These are phyloP conservation scores for Eupithecia subfuscata DNA, from an alignment of 2,888 invertebrate species.

Conservation along the genomic window DNA sequence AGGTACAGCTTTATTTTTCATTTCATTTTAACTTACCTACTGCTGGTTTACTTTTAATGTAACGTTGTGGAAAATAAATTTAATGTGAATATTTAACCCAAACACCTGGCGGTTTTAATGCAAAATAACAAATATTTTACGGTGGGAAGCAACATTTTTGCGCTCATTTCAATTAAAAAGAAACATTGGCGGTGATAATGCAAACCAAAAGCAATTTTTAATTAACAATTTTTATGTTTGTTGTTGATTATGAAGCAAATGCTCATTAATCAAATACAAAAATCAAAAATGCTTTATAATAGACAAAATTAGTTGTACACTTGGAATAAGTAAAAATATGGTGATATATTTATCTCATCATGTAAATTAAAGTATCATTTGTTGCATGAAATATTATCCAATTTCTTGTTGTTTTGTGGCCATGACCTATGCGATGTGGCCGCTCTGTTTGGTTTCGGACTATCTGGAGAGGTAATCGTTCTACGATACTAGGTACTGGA, in stretches of 20 bases:
- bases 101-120: conserved; percentile 43
- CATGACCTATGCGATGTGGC: background rate
- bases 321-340: no score
- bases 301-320: background rate
- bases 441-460: background rate
- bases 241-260: background rate
- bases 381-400: background rate
- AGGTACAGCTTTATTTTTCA: no score
- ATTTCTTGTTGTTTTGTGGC: background rate
- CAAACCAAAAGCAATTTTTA: conserved; percentile 1
- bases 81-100: conserved; percentile 37
- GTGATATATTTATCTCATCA: no score
- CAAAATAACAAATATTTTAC: conserved; percentile 41
- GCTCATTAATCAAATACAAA: background rate
- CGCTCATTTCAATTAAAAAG: conserved; percentile 30
- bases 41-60: conserved; percentile 42
- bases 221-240: background rate
- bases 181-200: conserved; percentile 17
- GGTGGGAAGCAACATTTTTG: conserved; percentile 29
- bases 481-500: no score
- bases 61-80: conserved; percentile 34
- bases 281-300: background rate
- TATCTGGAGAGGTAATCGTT: background rate
- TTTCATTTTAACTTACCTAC: conserved; percentile 27
- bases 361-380: background rate